Percentiles rank a stretch among this genome's conserved stretches.
phyloP scores from a whole-genome alignment of 2,797 vertebrate species.

The Calcarius lapponicus region DNA sequence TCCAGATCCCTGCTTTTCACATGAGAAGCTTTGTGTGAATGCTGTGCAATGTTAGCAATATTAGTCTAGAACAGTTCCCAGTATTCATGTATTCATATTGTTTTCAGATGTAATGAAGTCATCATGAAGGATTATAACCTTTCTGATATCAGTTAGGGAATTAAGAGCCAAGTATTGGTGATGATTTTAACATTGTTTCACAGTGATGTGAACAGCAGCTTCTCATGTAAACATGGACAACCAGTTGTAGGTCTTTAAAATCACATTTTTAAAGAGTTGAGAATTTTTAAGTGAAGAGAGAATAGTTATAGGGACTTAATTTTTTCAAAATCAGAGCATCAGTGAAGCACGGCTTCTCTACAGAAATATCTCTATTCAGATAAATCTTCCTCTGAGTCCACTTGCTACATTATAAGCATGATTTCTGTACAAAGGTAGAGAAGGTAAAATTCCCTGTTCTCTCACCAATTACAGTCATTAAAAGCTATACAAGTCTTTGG shows the following conservation, averaged over 20 bases:
- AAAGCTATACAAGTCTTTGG: not conserved
- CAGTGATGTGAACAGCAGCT: not conserved
- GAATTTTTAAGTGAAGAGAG: not conserved
- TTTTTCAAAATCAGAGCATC: not conserved
- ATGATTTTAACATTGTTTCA: not conserved
- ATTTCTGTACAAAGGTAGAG: not conserved
- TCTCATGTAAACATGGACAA: not conserved
- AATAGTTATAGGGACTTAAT: not conserved
- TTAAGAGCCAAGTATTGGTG: not conserved
- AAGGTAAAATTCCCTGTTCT: not conserved
- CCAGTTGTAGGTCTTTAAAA: not conserved
- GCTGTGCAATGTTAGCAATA: not conserved
- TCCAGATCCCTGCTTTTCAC: not conserved
- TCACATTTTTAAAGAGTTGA: not conserved
- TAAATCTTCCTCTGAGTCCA: not conserved
- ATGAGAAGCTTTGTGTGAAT: not conserved
- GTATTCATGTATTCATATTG: not conserved
- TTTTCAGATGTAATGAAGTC: not conserved
- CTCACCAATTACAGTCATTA: not conserved
- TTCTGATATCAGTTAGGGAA: not conserved
- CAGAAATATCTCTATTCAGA: not conserved
- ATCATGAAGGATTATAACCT: not conserved
- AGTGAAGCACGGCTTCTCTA: not conserved
- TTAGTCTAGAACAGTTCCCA: not conserved
- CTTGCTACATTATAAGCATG: not conserved